These are phyloP conservation scores for Macrosteles quadrilineatus DNA, from an alignment of 1,140 invertebrate species.

Conservation along the genomic window DNA sequence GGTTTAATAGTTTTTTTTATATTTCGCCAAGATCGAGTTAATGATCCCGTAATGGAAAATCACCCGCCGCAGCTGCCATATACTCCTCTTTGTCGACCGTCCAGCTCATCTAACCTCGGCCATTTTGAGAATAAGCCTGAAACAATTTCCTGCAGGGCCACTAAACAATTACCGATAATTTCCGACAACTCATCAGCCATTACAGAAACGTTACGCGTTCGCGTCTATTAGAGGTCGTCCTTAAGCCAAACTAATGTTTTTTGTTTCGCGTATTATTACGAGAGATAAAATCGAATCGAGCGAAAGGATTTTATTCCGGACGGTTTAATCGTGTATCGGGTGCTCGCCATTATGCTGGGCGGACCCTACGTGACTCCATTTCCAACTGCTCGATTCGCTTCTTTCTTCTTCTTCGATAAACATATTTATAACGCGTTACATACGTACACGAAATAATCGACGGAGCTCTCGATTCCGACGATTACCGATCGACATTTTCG, in stretches of 20 bases:
- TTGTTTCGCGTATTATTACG: slow-evolving; percentile 23
- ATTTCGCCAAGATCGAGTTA: no score
- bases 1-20: no score
- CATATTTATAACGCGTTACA: slow-evolving; percentile 23
- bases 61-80: no score
- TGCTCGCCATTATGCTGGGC: neutral
- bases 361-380: slow-evolving; percentile 25
- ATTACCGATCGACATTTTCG: slow-evolving; percentile 26
- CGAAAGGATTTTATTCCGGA: slow-evolving; percentile 6
- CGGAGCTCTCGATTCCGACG: slow-evolving; percentile 15
- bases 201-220: slow-evolving; percentile 5
- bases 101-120: no score
- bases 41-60: no score
- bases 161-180: no score
- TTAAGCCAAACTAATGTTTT: slow-evolving; percentile 16
- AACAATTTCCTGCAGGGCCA: no score
- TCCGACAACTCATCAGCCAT: neutral
- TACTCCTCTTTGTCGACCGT: no score
- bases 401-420: slow-evolving; percentile 10
- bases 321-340: slow-evolving; percentile 19
- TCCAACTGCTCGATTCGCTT: slow-evolving; percentile 10
- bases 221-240: neutral
- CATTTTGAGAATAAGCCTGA: no score
- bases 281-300: slow-evolving; percentile 20
- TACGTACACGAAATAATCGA: slow-evolving; percentile 23